Percentiles rank a stretch among this genome's conserved stretches.
Evolutionary conservation across 2,113 vertebrate species (phyloP).

Genomic region (Talpa occidentalis): DNA sequence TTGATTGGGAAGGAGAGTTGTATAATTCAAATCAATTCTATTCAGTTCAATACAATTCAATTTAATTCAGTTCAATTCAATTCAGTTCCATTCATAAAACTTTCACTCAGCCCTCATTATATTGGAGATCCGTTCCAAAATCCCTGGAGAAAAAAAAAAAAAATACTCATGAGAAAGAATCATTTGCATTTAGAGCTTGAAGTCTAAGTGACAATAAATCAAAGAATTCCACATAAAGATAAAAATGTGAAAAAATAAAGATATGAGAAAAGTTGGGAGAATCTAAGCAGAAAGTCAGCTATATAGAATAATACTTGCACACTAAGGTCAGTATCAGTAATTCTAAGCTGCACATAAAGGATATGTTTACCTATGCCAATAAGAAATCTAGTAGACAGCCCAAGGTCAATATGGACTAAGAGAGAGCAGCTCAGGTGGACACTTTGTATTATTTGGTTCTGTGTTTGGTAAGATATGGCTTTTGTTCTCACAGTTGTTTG

Average conservation of each 20-base stretch:
- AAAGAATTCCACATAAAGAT: background rate
- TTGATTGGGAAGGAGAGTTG: background rate
- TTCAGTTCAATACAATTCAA: background rate
- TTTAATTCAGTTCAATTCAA: background rate
- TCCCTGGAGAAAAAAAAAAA: background rate
- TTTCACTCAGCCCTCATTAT: background rate
- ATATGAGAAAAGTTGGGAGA: background rate
- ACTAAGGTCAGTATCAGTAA: background rate
- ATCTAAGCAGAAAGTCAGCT: background rate
- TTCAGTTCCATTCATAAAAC: constrained; percentile 17
- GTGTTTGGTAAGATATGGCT: background rate
- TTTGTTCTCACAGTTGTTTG: background rate
- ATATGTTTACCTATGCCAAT: background rate
- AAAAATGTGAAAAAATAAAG: background rate
- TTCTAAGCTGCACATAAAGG: background rate
- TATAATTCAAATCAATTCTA: background rate
- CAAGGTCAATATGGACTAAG: background rate
- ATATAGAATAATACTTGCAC: background rate
- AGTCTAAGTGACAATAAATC: background rate
- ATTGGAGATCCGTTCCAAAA: background rate
- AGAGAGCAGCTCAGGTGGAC: background rate
- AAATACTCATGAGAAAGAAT: background rate
- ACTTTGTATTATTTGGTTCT: background rate
- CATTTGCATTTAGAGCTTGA: background rate
- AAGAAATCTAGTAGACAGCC: background rate